phyloP scores from a whole-genome alignment of 2,888 invertebrate genomes.

The Volucella inflata region DNA sequence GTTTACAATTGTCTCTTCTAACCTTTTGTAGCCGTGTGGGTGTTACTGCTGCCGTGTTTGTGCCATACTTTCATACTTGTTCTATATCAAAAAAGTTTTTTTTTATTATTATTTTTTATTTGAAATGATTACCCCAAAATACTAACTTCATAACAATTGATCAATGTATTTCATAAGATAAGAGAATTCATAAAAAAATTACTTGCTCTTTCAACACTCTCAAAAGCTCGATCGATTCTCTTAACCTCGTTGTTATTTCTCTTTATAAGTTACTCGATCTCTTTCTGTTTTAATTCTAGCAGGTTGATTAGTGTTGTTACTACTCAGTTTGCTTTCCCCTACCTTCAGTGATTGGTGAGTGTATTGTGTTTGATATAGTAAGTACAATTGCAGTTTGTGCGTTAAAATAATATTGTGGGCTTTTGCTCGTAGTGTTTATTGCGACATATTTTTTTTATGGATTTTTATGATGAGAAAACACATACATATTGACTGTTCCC shows the following conservation, averaged over 20 bases:
- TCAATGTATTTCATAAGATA: conserved; percentile 9
- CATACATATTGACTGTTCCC: conserved; percentile 1
- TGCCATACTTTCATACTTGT: background rate
- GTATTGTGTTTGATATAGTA: too few species aligned
- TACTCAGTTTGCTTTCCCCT: background rate
- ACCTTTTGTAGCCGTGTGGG: conserved; percentile 22
- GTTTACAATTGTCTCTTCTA: conserved; percentile 44
- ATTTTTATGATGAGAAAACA: conserved; percentile 47
- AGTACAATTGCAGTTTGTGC: conserved; percentile 61
- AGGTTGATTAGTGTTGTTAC: conserved; percentile 8
- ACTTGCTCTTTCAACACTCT: too few species aligned
- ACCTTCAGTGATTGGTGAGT: background rate
- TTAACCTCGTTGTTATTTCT: conserved; percentile 3
- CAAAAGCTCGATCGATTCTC: conserved; percentile 35
- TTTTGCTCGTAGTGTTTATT: conserved; percentile 55
- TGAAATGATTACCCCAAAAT: conserved; percentile 16
- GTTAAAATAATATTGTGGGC: conserved; percentile 25
- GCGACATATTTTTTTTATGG: conserved; percentile 47
- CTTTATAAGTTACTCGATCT: background rate
- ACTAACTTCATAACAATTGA: conserved; percentile 42
- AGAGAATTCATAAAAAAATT: too few species aligned
- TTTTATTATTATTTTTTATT: background rate
- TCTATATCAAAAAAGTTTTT: background rate
- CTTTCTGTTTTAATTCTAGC: conserved; percentile 11
- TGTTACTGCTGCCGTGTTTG: conserved; percentile 14